Base-by-base conservation (phyloP, 2,888 invertebrate genomes). In the Seira ritae region DNA sequence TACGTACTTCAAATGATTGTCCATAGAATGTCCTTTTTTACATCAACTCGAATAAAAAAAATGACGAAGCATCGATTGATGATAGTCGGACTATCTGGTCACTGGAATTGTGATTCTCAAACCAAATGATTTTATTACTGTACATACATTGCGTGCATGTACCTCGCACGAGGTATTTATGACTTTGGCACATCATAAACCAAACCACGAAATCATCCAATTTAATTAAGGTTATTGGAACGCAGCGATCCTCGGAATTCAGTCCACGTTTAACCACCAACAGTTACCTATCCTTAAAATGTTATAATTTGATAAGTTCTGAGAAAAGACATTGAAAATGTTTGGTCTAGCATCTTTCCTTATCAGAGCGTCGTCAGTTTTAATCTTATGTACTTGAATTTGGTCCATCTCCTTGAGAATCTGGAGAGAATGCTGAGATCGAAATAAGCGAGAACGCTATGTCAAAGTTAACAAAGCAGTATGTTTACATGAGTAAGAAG, bases 191-290 rank as follows among this genome's bases (percentile, higher is more conserved):
- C 42, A 42, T 42, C 42, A 42, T 42, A 42, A 42, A n/a, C n/a
- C n/a, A n/a, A n/a, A n/a, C n/a, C n/a, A n/a, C n/a, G n/a, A n/a
- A n/a, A n/a, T n/a, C n/a, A n/a, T n/a, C 42, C 12, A 12, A 42
- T 12, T 42, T 12, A 8, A 42, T 8, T 42, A 42, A 72, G 79
- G 79, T 79, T 79, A 79, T 60, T 72, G 72, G 72, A 79, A 79
- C 79, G 72, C 72, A 72, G n/a, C 55, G 73, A 73, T 68, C 68
- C 72, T 22, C 55, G 37, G 67, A 78, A 78, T 71, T 71, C 31
- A 3, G 10, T 23, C 55, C 55, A 60, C 15, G n/a, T 15, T 24
- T 22, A 10, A 2, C 22, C n/a, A n/a, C n/a, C n/a, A n/a, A n/a
- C n/a, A n/a, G n/a, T n/a, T n/a, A n/a, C n/a, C n/a, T n/a, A n/a